phyloP scores from a whole-genome alignment of 2,797 vertebrate genomes.

The Mormyrops boulengeri region DNA sequence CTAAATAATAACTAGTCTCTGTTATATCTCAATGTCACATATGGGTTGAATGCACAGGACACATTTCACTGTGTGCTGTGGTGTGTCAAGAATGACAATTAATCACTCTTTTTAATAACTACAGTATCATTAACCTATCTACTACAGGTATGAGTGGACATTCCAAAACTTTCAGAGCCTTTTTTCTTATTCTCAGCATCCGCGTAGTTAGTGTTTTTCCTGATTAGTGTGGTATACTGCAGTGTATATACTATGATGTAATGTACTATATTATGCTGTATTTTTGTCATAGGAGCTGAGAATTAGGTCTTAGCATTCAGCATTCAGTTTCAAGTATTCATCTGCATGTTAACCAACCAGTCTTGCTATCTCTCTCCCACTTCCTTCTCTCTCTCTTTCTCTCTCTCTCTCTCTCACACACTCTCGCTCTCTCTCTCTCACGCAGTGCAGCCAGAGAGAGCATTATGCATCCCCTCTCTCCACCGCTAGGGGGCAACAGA shows the following conservation, averaged over 20 bases:
- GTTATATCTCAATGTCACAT: neutral
- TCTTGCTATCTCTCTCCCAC: conserved; percentile 11
- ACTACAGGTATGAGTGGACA: neutral
- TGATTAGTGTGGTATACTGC: neutral
- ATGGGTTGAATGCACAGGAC: neutral
- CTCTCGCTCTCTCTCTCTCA: conserved; percentile 32
- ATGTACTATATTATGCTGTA: neutral
- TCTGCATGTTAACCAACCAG: conserved; percentile 4
- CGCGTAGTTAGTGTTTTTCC: neutral
- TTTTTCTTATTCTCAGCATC: neutral
- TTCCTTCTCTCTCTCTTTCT: neutral
- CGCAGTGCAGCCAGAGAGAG: conserved; percentile 62
- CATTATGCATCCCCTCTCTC: conserved; percentile 38
- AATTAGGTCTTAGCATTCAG: neutral
- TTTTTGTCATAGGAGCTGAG: neutral
- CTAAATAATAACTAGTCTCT: neutral
- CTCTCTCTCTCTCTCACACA: conserved; percentile 23
- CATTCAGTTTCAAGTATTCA: neutral
- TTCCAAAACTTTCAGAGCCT: neutral
- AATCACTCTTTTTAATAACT: neutral
- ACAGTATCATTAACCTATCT: neutral
- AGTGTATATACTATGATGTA: neutral
- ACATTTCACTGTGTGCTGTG: neutral
- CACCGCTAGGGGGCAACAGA: conserved; percentile 12
- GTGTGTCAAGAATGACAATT: neutral